Evolutionary conservation across 2,888 invertebrate species (phyloP).

Genomic region (Drosophila lacicola): DNA sequence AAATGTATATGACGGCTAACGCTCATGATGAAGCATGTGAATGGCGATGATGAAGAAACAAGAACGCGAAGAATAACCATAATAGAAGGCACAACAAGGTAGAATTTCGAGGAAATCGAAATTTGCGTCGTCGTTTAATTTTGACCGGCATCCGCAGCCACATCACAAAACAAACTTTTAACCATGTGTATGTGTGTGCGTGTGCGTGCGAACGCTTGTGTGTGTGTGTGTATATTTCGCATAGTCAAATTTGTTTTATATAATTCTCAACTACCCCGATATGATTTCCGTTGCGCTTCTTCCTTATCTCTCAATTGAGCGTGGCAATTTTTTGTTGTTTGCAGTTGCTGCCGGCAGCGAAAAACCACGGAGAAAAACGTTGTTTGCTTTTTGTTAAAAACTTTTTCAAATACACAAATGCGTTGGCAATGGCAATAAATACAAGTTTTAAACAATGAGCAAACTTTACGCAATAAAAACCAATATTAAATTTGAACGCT

Average conservation of each 20-base stretch:
- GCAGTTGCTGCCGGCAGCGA: conserved; percentile 9
- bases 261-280: conserved; percentile 75
- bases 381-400: conserved; percentile 54
- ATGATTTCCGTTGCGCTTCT: conserved; percentile 68
- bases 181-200: conserved; percentile 35
- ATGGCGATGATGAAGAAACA: conserved; percentile 49
- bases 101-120: conserved; percentile 80
- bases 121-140: conserved; percentile 78
- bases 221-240: conserved; percentile 49
- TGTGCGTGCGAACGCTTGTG: conserved; percentile 12
- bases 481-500: conserved; percentile 38
- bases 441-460: conserved; percentile 52
- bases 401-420: conserved; percentile 47
- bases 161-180: conserved; percentile 56
- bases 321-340: conserved; percentile 34
- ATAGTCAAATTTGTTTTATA: conserved; percentile 74
- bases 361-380: conserved; percentile 23
- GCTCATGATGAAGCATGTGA: conserved; percentile 50
- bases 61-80: conserved; percentile 64
- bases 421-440: conserved; percentile 58
- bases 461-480: conserved; percentile 53
- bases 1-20: conserved; percentile 49
- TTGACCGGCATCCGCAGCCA: conserved; percentile 63
- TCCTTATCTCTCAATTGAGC: conserved; percentile 71
- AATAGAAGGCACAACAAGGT: conserved; percentile 73